Evolutionary conservation across 2,797 vertebrate genomes (phyloP), one percentile per base, ranked within the genome.

Genomic region (Coreius guichenoti): DNA sequence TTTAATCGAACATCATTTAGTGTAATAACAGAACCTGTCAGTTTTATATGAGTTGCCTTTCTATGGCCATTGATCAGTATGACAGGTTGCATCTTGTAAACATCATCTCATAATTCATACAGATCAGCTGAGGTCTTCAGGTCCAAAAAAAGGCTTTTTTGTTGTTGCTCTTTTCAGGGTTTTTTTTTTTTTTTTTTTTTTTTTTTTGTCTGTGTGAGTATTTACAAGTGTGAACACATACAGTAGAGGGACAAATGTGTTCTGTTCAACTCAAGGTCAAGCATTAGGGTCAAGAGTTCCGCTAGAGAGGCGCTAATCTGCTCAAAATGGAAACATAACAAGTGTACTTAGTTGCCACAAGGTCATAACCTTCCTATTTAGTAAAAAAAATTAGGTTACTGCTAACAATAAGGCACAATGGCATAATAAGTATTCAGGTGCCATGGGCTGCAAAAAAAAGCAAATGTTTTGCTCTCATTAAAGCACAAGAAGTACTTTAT

Each of bases 261-360:
- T 70, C 72, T 79, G 65, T 85, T 85, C 26, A 73, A 51, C 43
- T 49, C 26, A 65, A 80, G 83, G 76, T 85, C 77, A 80, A 85
- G 68, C 43, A 3, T 85, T 80, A 72, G 79, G 83, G 83, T 79
- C 83, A 72, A 79, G 65, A 78, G 51, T 79, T 85, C 8, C 43
- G 13, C 68, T 36, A 61, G 54, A 12, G 14, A 80, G 29, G 23
- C 0, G 33, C 51, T 72, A 85, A 80, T 72, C 65, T 49, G 83
- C 54, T 73, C 43, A 65, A 51, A 80, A 85, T 80, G 76, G 76
- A 80, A 85, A 73, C 23, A 31, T 23, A 51, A 67, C 5, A n/a
- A 70, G 63, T 80, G 36, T 80, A 65, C 23, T 70, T 85, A 36
- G 56, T 63, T 80, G 77, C 68, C 83, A 45, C 3, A 14, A 73